Conservation (phyloP, 2,888 invertebrate genomes). For the Quadriops clusia region DNA sequence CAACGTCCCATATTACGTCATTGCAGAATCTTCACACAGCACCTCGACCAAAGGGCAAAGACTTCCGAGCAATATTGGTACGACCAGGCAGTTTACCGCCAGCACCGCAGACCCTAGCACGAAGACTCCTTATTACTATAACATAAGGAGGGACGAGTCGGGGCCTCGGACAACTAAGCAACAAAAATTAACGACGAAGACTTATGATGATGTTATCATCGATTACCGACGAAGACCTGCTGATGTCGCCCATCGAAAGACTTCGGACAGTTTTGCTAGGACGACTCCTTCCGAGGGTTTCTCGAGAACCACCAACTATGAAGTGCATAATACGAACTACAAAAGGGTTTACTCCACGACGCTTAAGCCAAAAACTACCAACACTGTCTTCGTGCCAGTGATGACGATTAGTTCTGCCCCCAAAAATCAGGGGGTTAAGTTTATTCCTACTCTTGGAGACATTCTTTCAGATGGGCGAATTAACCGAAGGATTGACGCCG, state of each 20-base stretch:
- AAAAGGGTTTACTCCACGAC: slow-evolving; percentile 17
- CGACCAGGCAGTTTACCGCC: slow-evolving; percentile 26
- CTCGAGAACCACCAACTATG: slow-evolving; percentile 19
- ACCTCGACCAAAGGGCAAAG: slow-evolving; percentile 20
- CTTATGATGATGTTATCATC: slow-evolving; percentile 7
- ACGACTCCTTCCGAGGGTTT: slow-evolving; percentile 13
- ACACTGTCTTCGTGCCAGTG: no score
- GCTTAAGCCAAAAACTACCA: slow-evolving; percentile 10
- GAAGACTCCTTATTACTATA: slow-evolving; percentile 19
- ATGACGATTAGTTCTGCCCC: no score
- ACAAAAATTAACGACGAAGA: slow-evolving; percentile 15
- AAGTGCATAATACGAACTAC: slow-evolving; percentile 18
- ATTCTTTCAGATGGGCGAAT: slow-evolving; percentile 18
- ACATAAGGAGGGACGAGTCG: slow-evolving; percentile 10
- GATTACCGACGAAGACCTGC: no score
- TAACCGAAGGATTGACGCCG: slow-evolving; percentile 19
- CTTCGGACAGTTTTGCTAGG: no score
- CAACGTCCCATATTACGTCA: slow-evolving; percentile 24
- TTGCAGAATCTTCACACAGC: slow-evolving; percentile 24
- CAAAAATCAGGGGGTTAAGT: no score
- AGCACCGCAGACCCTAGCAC: slow-evolving; percentile 21
- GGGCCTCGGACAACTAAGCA: slow-evolving; percentile 8
- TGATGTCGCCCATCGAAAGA: no score
- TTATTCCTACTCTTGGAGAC: no score
- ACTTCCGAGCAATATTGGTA: slow-evolving; percentile 24